Evolutionary conservation across 2,888 invertebrate genomes (phyloP).

Genomic region (Abrostola tripartita): DNA sequence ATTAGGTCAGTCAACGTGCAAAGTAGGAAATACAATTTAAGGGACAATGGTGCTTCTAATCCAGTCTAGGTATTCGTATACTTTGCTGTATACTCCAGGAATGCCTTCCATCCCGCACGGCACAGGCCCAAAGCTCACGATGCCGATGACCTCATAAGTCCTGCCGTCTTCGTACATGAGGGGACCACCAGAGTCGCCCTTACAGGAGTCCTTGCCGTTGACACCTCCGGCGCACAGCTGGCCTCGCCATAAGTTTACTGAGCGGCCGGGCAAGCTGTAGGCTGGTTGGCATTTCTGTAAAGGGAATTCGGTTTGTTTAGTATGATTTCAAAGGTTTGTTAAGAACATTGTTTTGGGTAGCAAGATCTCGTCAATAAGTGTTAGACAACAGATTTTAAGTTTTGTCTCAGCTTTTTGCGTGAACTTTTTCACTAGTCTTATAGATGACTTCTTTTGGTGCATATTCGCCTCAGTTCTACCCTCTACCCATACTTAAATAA

Average conservation of each 20-base stretch:
- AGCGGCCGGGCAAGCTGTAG: conserved; percentile 32
- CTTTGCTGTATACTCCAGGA: conserved; percentile 90
- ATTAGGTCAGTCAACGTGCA: conserved; percentile 23
- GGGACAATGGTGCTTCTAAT: conserved; percentile 68
- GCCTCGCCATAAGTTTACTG: conserved; percentile 18
- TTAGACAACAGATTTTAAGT: no score
- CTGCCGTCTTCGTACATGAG: conserved; percentile 80
- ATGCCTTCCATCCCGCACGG: conserved; percentile 88
- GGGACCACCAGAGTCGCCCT: conserved; percentile 90
- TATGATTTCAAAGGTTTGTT: no score
- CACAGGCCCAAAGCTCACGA: conserved; percentile 90
- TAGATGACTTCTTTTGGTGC: no score
- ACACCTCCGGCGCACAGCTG: conserved; percentile 45
- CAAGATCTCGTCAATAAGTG: no score
- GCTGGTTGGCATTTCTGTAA: conserved; percentile 37
- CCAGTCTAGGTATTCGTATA: conserved; percentile 88
- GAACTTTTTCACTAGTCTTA: no score
- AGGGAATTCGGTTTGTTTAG: not conserved
- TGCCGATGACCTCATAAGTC: conserved; percentile 76
- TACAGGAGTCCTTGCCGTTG: conserved; percentile 77
- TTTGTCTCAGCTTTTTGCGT: no score
- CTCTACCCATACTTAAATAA: no score
- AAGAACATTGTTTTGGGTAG: no score
- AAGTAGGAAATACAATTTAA: conserved; percentile 21
- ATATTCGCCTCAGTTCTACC: no score